Evolutionary conservation across 2,888 invertebrate genomes (phyloP).

Genomic region (Lottia gigantea): DNA sequence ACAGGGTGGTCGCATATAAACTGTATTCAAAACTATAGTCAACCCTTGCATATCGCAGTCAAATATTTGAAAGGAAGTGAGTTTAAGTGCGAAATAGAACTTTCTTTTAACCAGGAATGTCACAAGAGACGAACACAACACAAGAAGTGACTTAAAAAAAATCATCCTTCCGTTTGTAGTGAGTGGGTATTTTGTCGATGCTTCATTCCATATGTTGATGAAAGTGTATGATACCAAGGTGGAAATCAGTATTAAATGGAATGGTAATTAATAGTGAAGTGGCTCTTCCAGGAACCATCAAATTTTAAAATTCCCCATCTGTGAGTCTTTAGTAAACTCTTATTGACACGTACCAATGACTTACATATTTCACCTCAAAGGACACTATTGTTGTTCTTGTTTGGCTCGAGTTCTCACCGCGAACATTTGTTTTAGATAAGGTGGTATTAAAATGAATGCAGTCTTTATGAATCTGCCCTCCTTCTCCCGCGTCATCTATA

Average conservation of each 20-base stretch:
- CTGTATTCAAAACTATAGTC: too few species aligned
- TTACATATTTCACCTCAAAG: conserved; percentile 1
- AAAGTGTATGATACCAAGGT: background rate
- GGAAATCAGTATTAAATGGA: conserved; percentile 3
- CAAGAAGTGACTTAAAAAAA: too few species aligned
- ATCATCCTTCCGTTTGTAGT: too few species aligned
- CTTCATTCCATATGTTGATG: background rate
- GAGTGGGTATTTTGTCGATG: too few species aligned
- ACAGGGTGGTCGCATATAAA: too few species aligned
- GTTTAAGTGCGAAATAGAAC: too few species aligned
- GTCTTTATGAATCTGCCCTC: background rate
- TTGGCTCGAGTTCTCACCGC: background rate
- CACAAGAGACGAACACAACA: too few species aligned
- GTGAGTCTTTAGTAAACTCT: background rate
- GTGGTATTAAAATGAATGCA: background rate
- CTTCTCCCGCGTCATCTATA: too few species aligned
- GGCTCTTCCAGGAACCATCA: conserved; percentile 3
- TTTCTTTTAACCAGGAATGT: too few species aligned
- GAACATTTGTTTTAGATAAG: conserved; percentile 6
- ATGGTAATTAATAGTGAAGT: conserved; percentile 2
- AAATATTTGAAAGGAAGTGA: too few species aligned
- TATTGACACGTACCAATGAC: conserved; percentile 6
- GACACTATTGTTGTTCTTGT: conserved; percentile 5
- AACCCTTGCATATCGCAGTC: too few species aligned
- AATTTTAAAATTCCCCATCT: background rate